Percentiles rank a stretch among this genome's conserved stretches.
These are phyloP conservation scores for Bovichtus variegatus DNA, from an alignment of 2,797 vertebrate species.

Conservation along the genomic window DNA sequence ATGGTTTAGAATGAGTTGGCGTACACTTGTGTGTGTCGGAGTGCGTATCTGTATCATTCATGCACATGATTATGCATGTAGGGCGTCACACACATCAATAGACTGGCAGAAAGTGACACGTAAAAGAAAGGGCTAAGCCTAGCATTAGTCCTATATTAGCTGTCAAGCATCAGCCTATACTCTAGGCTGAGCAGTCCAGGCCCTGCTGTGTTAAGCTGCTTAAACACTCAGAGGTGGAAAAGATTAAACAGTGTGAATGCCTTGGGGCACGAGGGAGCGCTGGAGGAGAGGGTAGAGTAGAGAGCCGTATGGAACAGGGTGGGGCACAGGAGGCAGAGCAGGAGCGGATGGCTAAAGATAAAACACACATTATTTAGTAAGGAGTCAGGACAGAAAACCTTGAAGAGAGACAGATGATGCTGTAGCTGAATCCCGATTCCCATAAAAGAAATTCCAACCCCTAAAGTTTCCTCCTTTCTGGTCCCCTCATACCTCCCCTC, in stretches of 20 bases:
- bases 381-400: neutral
- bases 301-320: conserved; percentile 21
- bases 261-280: conserved; percentile 51
- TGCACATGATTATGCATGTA: neutral
- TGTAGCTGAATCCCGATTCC: conserved; percentile 18
- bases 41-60: neutral
- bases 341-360: conserved; percentile 17
- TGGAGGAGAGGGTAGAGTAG: conserved; percentile 50
- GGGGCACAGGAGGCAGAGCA: conserved; percentile 5
- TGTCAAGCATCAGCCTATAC: conserved; percentile 41
- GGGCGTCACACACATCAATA: neutral
- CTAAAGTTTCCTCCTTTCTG: conserved; percentile 17
- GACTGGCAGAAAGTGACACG: conserved; percentile 38
- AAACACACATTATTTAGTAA: neutral
- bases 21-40: neutral
- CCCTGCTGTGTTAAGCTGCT: conserved; percentile 77
- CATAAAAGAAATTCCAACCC: conserved; percentile 21
- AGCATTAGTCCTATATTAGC: conserved; percentile 58
- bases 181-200: conserved; percentile 41
- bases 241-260: conserved; percentile 58
- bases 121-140: conserved; percentile 56
- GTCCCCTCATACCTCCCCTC: conserved; percentile 16
- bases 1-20: neutral
- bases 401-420: conserved; percentile 24
- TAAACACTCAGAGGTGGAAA: conserved; percentile 68